These are phyloP conservation scores for Euthynnus affinis DNA, from an alignment of 2,797 vertebrate species.

Conservation along the genomic window DNA sequence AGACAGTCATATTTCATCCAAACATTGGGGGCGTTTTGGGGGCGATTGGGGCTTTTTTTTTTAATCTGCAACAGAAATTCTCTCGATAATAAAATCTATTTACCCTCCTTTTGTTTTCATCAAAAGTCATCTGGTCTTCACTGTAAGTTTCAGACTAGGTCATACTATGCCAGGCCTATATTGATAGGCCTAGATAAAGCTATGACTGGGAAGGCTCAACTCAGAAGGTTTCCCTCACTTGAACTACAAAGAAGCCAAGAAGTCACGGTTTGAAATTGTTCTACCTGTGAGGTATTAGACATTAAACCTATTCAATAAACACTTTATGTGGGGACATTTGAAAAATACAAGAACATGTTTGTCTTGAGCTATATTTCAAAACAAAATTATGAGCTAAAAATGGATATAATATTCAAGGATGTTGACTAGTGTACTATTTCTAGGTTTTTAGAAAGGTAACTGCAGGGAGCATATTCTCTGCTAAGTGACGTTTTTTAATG, in stretches of 20 bases:
- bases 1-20: too few relatives aligned
- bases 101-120: too few relatives aligned
- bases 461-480: too few relatives aligned
- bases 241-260: constrained; percentile 3
- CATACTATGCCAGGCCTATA: not conserved
- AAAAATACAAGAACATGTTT: not conserved
- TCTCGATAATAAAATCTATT: not conserved
- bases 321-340: not conserved
- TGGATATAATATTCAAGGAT: not conserved
- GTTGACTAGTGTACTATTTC: not conserved
- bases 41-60: too few relatives aligned
- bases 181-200: not conserved
- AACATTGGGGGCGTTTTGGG: too few relatives aligned
- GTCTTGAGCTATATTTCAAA: not conserved
- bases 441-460: not conserved
- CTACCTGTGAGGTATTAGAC: not conserved
- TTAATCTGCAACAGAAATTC: too few relatives aligned
- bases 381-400: not conserved
- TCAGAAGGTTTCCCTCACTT: constrained; percentile 18
- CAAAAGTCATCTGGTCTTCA: too few relatives aligned
- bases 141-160: not conserved
- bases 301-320: not conserved
- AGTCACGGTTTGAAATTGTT: not conserved
- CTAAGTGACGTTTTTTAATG: not conserved
- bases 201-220: not conserved